Evolutionary conservation across 1,140 invertebrate genomes (phyloP).

Genomic region (Drosophila baimaii): DNA sequence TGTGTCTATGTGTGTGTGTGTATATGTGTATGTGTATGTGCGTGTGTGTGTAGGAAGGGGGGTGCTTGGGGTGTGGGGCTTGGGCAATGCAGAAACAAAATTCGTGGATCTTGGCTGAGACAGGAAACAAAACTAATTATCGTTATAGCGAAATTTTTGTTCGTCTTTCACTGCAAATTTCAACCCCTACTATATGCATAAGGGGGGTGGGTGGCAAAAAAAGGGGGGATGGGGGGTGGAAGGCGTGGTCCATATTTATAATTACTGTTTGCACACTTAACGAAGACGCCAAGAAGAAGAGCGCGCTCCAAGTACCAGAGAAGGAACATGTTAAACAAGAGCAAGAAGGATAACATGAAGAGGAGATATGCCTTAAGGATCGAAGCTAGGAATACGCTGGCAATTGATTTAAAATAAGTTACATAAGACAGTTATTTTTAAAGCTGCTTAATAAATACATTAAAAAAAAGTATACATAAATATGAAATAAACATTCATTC

Average conservation of each 20-base stretch:
- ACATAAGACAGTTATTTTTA: background rate
- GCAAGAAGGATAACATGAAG: background rate
- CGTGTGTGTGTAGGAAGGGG: background rate
- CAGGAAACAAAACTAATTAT: conserved; percentile 78
- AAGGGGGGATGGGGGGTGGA: background rate
- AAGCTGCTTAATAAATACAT: no score
- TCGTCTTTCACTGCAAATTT: conserved; percentile 20
- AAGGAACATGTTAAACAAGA: conserved; percentile 15
- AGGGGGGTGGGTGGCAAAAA: conserved; percentile 3
- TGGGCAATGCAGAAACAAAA: conserved; percentile 48
- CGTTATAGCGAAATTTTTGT: conserved; percentile 68
- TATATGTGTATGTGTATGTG: no score
- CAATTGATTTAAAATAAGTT: background rate
- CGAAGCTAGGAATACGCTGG: background rate
- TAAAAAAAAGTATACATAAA: no score
- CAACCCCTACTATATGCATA: conserved; percentile 1
- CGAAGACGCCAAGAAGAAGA: conserved; percentile 51
- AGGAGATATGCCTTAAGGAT: background rate
- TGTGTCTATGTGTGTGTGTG: conserved; percentile 3
- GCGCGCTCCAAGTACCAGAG: background rate
- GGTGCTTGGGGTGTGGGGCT: background rate
- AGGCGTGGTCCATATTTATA: conserved; percentile 58
- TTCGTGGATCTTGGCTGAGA: conserved; percentile 54
- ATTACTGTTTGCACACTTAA: conserved; percentile 78
- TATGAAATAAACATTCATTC: no score